Percentiles rank a stretch among this genome's conserved stretches.
Conservation (phyloP, 2,797 vertebrate species). For the Echiichthys vipera region DNA sequence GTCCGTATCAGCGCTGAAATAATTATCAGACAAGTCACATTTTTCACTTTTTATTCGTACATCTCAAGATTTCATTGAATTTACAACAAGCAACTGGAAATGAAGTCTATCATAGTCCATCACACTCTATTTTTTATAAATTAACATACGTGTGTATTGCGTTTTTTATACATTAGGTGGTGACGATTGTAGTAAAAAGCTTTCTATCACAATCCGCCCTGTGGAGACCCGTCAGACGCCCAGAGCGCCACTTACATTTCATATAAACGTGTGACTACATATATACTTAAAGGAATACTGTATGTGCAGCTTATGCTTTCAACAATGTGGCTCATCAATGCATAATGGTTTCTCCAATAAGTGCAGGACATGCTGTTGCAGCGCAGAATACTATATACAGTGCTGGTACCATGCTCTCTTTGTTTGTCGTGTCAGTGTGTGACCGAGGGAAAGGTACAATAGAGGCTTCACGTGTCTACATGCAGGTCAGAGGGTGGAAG, state of each 20-base stretch:
- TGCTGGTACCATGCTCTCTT: slow-evolving; percentile 78
- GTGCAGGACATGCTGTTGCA: slow-evolving; percentile 77
- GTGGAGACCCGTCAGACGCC: slow-evolving; percentile 25
- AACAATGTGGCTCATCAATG: slow-evolving; percentile 73
- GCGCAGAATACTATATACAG: slow-evolving; percentile 70
- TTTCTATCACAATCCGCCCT: slow-evolving; percentile 49
- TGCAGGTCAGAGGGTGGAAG: slow-evolving; percentile 64
- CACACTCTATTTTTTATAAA: slow-evolving; percentile 61
- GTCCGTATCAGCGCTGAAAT: background rate
- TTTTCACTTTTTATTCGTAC: slow-evolving; percentile 71
- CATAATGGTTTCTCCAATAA: slow-evolving; percentile 64
- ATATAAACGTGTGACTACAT: slow-evolving; percentile 59
- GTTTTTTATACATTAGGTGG: slow-evolving; percentile 48
- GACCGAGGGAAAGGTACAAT: slow-evolving; percentile 23
- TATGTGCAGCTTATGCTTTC: slow-evolving; percentile 43
- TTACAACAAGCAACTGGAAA: slow-evolving; percentile 67
- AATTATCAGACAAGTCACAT: slow-evolving; percentile 3
- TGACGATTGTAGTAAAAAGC: slow-evolving; percentile 71
- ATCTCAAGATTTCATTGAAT: slow-evolving; percentile 53
- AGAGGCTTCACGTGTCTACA: slow-evolving; percentile 56
- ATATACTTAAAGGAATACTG: slow-evolving; percentile 58
- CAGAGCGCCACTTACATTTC: slow-evolving; percentile 23
- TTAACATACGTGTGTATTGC: slow-evolving; percentile 37
- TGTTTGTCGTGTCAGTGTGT: slow-evolving; percentile 36
- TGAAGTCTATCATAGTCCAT: slow-evolving; percentile 54